Evolutionary conservation across 2,797 vertebrate genomes (phyloP).

Genomic region (Oryzias dopingdopingensis): DNA sequence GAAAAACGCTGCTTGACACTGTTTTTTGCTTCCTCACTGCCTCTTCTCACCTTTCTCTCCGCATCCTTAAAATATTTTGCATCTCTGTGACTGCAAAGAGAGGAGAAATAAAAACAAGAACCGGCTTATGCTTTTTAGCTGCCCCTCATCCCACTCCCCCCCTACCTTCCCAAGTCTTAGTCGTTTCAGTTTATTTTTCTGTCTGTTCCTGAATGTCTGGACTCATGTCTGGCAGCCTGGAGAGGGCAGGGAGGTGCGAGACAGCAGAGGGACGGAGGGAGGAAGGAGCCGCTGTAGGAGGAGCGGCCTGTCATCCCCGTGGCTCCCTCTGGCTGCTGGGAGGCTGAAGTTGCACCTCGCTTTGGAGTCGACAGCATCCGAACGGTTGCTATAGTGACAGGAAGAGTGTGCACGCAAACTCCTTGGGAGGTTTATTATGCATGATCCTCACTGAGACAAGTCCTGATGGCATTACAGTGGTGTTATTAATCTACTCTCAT

Average conservation of each 20-base stretch:
- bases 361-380: conserved; percentile 87
- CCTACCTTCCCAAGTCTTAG: conserved; percentile 42
- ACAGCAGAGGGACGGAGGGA: conserved; percentile 17
- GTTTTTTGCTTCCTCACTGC: conserved; percentile 5
- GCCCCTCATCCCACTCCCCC: neutral
- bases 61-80: no score
- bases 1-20: neutral
- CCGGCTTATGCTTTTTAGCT: no score
- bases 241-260: conserved; percentile 17
- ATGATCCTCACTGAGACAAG: conserved; percentile 72
- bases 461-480: conserved; percentile 68
- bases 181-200: conserved; percentile 82
- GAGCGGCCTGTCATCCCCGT: conserved; percentile 73
- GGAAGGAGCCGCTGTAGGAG: conserved; percentile 27
- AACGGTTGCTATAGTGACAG: conserved; percentile 88
- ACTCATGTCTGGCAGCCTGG: conserved; percentile 32
- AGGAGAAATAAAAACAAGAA: no score
- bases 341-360: conserved; percentile 97
- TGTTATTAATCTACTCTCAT: conserved; percentile 71
- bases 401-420: conserved; percentile 47
- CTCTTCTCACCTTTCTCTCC: neutral
- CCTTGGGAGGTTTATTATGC: conserved; percentile 74
- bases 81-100: no score
- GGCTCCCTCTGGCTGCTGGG: conserved; percentile 94
- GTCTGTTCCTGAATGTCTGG: conserved; percentile 69